Base-by-base conservation (phyloP, 2,888 invertebrate species). In the Rhimphoctona megacephalus region DNA sequence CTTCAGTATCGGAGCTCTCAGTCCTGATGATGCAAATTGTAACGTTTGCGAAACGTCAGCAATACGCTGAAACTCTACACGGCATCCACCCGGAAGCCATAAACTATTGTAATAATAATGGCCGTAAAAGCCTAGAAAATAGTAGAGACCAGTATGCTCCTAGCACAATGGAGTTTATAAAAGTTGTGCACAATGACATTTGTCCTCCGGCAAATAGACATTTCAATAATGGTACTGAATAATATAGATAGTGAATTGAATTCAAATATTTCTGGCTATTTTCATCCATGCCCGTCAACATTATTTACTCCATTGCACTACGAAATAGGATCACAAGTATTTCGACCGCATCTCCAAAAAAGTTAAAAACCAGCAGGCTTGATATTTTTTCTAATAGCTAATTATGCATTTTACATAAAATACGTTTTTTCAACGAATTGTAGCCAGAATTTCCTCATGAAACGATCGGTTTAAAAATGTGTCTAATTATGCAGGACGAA, bases 141-240 rank as follows among this genome's bases (percentile, higher is more conserved):
- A n/a, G n/a, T n/a, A n/a, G n/a, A n/a, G n/a, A n/a, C n/a, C 52
- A 33, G 7, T n/a, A 36, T 39, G 52, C 57, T 14, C 9, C 8
- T 14, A 25, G n/a, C 33, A 39, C n/a, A 17, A 19, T 33, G 36
- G 22, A 19, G 66, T 43, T 54, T 70, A 77, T 49, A 46, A 81
- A 76, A 77, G 43, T 43, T 49, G 57, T 25, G 11, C 9, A 14
- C 43, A 76, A 70, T 66, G 82, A 76, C 83, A 83, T 81, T 82
- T 87, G 79, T 82, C 77, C 52, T 76, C n/a, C 43, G 69, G 77
- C 57, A 54, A 52, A 54, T 66, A 25, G 67, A 61, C 46, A 80
- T 85, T 87, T 85, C 80, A 85, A 76, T 83, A 85, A 87, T 76
- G 57, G 43, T 57, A 61, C 64, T 52, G 83, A 76, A 77, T 77